Evolutionary conservation across 2,113 vertebrate species (phyloP).

Genomic region (Corynorhinus townsendii): DNA sequence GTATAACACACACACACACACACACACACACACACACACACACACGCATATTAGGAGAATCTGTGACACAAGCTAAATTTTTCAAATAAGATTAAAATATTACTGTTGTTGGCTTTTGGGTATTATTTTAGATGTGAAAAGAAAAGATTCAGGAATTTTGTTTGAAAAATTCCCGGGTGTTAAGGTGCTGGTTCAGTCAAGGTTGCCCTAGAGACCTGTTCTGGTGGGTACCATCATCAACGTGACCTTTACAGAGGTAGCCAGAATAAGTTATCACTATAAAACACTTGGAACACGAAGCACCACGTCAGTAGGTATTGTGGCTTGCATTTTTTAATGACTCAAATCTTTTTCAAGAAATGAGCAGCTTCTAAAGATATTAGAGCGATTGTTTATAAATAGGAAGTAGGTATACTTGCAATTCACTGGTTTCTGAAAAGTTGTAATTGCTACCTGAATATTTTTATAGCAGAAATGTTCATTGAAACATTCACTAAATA

Average conservation of each 20-base stretch:
- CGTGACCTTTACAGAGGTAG: constrained; percentile 40
- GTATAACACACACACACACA: not conserved
- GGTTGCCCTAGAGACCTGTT: not conserved
- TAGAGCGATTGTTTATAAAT: constrained; percentile 62
- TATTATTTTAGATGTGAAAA: not conserved
- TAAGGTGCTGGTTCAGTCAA: not conserved
- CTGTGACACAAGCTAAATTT: not conserved
- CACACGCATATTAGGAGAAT: not conserved
- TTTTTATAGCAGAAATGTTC: constrained; percentile 16
- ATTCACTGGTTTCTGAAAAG: constrained; percentile 74
- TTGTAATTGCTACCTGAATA: constrained; percentile 50
- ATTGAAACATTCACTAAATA: constrained; percentile 34
- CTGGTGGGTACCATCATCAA: not conserved
- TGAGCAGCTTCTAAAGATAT: constrained; percentile 59
- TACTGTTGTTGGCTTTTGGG: not conserved
- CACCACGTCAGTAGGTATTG: constrained; percentile 31
- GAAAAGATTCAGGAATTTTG: constrained; percentile 25
- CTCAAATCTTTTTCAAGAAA: constrained; percentile 66
- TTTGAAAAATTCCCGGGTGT: constrained; percentile 31
- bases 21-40: not conserved
- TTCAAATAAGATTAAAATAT: constrained; percentile 18
- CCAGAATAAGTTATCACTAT: constrained; percentile 32
- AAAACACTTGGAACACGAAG: constrained; percentile 38
- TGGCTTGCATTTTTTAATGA: constrained; percentile 65
- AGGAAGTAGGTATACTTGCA: constrained; percentile 67